These are phyloP conservation scores for Frieseomelitta varia DNA, from an alignment of 1,140 invertebrate genomes.

Conservation along the genomic window DNA sequence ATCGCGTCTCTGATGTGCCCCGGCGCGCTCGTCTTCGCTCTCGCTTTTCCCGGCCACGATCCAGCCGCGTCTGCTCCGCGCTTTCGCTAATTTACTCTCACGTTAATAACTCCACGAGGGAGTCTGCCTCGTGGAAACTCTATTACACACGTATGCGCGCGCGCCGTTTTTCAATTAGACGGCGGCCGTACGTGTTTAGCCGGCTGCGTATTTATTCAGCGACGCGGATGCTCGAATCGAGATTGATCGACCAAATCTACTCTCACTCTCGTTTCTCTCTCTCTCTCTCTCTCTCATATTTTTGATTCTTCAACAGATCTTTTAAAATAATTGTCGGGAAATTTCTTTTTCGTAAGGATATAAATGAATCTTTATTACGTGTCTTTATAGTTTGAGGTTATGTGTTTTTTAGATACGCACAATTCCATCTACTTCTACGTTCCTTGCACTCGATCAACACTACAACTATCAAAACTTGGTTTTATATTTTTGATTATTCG, in stretches of 20 bases:
- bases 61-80: constrained; percentile 21
- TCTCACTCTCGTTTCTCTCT: neutral
- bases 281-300: neutral
- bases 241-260: neutral
- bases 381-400: too few species aligned
- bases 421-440: too few species aligned
- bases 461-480: too few species aligned
- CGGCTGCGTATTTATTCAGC: neutral
- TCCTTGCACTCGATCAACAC: too few species aligned
- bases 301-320: neutral
- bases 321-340: neutral
- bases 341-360: neutral
- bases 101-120: neutral
- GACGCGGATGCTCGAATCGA: neutral
- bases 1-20: constrained; percentile 7
- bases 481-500: too few species aligned
- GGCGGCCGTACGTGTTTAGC: neutral
- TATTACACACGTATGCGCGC: too few species aligned
- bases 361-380: too few species aligned
- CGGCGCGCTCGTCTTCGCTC: constrained; percentile 1
- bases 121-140: neutral
- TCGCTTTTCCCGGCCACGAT: constrained; percentile 25
- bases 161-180: neutral
- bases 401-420: too few species aligned
- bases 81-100: constrained; percentile 21